Evolutionary conservation across 2,113 vertebrate species (phyloP).

Genomic region (Agapornis roseicollis): DNA sequence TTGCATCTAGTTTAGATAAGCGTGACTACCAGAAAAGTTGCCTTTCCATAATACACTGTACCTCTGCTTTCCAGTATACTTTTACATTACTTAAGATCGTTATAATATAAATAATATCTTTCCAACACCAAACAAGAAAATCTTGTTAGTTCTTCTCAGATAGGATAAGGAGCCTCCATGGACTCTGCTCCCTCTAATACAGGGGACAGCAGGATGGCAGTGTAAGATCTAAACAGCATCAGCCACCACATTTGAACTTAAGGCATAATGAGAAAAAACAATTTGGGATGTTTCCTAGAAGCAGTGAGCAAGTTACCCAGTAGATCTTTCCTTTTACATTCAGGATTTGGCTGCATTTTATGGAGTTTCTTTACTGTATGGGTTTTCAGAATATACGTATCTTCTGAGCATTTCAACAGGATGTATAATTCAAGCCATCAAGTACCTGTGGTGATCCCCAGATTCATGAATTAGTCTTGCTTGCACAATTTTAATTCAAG

Average conservation of each 20-base stretch:
- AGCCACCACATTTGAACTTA: neutral
- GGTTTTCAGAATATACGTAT: neutral
- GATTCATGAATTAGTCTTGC: neutral
- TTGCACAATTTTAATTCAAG: neutral
- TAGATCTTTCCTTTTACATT: neutral
- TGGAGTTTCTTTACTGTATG: neutral
- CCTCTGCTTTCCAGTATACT: neutral
- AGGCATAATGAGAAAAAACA: neutral
- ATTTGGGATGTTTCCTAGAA: neutral
- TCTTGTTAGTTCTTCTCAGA: neutral
- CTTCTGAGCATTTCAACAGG: neutral
- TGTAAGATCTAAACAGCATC: neutral
- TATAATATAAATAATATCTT: neutral
- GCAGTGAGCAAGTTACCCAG: neutral
- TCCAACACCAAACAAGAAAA: neutral
- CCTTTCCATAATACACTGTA: neutral
- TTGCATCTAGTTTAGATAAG: neutral
- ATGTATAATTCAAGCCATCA: neutral
- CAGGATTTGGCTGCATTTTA: neutral
- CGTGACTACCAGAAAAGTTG: neutral
- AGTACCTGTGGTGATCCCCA: neutral
- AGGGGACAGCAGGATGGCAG: neutral
- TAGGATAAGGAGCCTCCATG: neutral
- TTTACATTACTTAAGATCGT: neutral
- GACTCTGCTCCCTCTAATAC: neutral